A percentile compares a stretch with the other conserved stretches of the same genome.
These are phyloP conservation scores for Crotophaga sulcirostris DNA, from an alignment of 2,113 vertebrate genomes.

Conservation along the genomic window DNA sequence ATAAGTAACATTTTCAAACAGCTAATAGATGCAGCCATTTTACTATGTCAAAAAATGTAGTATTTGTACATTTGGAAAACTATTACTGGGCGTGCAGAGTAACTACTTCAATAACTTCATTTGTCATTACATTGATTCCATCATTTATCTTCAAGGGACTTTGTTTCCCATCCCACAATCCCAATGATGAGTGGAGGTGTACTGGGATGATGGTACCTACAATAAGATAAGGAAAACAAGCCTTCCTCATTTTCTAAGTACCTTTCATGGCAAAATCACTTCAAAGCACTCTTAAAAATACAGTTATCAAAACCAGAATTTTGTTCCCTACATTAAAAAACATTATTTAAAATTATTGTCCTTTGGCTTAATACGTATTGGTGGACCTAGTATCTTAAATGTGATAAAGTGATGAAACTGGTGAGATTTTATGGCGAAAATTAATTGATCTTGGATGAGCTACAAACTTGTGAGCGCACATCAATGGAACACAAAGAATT, in stretches of 20 bases:
- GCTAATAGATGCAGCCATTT: background rate
- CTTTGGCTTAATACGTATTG: background rate
- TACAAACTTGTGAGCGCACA: background rate
- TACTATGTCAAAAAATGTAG: background rate
- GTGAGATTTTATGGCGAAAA: background rate
- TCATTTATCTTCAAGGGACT: background rate
- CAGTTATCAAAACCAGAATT: background rate
- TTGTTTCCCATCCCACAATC: background rate
- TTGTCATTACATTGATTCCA: background rate
- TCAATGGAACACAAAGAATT: background rate
- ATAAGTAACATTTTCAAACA: background rate
- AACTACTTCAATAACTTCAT: background rate
- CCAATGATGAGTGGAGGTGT: background rate
- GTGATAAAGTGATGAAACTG: background rate
- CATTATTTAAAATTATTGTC: background rate
- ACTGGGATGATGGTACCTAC: background rate
- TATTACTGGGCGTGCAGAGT: background rate
- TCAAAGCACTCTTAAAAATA: background rate
- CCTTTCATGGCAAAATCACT: background rate
- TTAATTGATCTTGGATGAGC: background rate
- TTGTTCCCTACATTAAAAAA: background rate
- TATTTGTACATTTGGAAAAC: background rate
- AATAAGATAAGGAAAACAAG: background rate
- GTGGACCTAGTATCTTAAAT: background rate
- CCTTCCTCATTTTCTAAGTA: background rate